Evolutionary conservation across 2,113 vertebrate genomes (phyloP).

Genomic region (Ceuthmochares aereus): DNA sequence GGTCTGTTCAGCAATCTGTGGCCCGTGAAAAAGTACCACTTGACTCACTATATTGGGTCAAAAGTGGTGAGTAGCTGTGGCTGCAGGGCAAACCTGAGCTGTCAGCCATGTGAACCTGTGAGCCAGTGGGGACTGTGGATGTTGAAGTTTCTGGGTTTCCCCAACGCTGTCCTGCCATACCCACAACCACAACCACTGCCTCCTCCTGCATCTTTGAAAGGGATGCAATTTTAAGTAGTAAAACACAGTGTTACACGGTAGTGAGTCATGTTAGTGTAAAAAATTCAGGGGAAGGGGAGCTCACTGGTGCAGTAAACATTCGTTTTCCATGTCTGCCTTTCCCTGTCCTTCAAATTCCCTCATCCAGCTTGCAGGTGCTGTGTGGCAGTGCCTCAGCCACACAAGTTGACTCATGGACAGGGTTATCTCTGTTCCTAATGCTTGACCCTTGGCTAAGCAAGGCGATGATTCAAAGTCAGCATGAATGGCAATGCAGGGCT

Average conservation of each 20-base stretch:
- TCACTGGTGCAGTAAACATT: rapidly evolving
- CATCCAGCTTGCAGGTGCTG: background rate
- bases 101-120: background rate
- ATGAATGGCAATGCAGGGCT: background rate
- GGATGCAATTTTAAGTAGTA: background rate
- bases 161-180: background rate
- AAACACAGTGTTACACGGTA: background rate
- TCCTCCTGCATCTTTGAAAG: background rate
- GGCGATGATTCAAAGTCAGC: background rate
- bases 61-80: rapidly evolving
- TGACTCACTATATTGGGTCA: background rate
- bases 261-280: background rate
- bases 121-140: background rate
- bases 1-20: background rate
- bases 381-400: background rate
- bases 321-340: background rate
- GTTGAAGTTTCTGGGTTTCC: background rate
- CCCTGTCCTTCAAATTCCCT: background rate
- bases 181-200: background rate
- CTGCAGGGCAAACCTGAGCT: background rate
- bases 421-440: background rate
- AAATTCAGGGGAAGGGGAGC: background rate
- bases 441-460: background rate
- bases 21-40: background rate
- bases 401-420: background rate